A percentile compares a stretch with the other conserved stretches of the same genome.
These are phyloP conservation scores for Catharus minimus DNA, from an alignment of 2,113 vertebrate genomes.

Conservation along the genomic window DNA sequence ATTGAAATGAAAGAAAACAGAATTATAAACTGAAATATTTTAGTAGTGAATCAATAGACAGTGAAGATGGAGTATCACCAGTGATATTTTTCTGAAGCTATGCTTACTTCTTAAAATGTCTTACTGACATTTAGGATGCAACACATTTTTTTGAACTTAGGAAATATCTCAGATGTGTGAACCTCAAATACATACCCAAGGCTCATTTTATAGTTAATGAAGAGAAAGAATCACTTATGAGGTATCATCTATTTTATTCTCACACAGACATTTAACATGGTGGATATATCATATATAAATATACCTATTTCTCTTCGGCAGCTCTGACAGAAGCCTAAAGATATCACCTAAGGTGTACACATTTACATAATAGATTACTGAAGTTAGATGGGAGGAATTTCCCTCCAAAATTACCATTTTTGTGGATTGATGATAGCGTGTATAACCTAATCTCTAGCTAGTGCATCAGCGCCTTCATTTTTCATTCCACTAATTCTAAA, in stretches of 20 bases:
- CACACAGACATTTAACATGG: neutral
- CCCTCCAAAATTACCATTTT: neutral
- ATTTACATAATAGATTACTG: slow-evolving; percentile 1
- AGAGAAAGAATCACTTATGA: neutral
- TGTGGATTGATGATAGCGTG: neutral
- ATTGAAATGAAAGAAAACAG: rapidly evolving
- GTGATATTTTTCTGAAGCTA: neutral
- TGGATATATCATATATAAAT: neutral
- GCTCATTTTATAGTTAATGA: slow-evolving; percentile 22
- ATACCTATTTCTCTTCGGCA: neutral
- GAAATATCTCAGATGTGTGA: neutral
- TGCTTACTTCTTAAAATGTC: slow-evolving; percentile 14
- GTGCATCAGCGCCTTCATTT: neutral
- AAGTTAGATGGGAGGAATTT: neutral
- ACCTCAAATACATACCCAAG: neutral
- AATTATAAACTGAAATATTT: neutral
- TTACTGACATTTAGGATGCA: slow-evolving; percentile 33
- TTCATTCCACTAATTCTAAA: neutral
- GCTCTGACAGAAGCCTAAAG: neutral
- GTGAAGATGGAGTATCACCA: neutral
- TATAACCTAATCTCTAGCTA: neutral
- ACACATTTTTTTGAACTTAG: neutral
- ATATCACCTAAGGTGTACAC: neutral
- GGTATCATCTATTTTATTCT: neutral
- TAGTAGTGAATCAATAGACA: neutral